Conservation (phyloP, 2,797 vertebrate species). For the Danionella dracula region DNA sequence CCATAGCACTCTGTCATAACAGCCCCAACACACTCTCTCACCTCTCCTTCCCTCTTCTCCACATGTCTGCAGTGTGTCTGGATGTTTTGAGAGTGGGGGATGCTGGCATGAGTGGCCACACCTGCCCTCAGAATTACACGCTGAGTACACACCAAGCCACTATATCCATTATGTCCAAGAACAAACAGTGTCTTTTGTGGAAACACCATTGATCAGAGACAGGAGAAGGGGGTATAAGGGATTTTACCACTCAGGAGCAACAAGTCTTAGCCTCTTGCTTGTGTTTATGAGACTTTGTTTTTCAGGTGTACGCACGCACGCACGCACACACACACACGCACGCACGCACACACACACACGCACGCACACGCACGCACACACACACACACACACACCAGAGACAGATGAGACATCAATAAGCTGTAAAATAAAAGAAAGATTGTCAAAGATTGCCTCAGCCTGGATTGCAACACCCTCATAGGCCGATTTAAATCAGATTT, state of each 20-base stretch:
- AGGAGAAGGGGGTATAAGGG: too few relatives aligned
- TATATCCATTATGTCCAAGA: background rate
- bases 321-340: background rate
- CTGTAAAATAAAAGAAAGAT: conserved; percentile 25
- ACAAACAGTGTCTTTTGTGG: too few relatives aligned
- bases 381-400: background rate
- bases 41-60: background rate
- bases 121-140: background rate
- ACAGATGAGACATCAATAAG: conserved; percentile 32
- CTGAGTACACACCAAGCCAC: background rate
- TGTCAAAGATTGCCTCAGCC: conserved; percentile 27
- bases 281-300: conserved; percentile 17
- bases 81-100: background rate
- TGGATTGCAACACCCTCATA: conserved; percentile 22
- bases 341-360: background rate
- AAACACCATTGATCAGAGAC: background rate
- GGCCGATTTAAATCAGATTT: conserved; percentile 20
- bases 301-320: conserved; percentile 10
- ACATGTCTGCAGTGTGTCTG: background rate
- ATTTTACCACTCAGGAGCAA: too few relatives aligned
- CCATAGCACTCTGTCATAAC: conserved; percentile 16
- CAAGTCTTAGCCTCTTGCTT: background rate
- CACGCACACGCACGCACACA: too few relatives aligned
- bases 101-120: background rate
- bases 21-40: conserved; percentile 2